Evolutionary conservation across 2,888 invertebrate genomes (phyloP).

Genomic region (Leptarthrus brevirostris): DNA sequence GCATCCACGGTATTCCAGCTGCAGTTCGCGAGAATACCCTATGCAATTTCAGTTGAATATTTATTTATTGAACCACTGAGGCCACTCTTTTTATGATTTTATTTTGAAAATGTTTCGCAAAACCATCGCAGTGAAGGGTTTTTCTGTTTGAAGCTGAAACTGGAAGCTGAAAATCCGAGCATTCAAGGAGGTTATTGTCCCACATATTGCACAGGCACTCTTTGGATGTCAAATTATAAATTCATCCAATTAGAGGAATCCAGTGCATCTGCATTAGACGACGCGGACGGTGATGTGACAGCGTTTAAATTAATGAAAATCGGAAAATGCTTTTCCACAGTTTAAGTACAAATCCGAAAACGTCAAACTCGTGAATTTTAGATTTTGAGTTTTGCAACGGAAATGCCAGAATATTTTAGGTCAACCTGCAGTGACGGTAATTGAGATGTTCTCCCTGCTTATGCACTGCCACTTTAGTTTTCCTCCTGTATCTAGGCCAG

Average conservation of each 20-base stretch:
- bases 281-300: too few relatives aligned
- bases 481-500: not conserved
- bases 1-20: not conserved
- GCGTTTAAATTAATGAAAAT: not conserved
- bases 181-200: not conserved
- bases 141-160: not conserved
- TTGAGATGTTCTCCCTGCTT: not conserved
- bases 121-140: not conserved
- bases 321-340: not conserved
- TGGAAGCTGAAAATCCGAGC: too few relatives aligned
- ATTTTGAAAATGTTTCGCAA: not conserved
- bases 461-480: not conserved
- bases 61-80: slow-evolving; percentile 3
- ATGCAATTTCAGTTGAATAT: not conserved
- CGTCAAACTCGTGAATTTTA: not conserved
- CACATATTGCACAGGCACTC: not conserved
- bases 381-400: too few relatives aligned
- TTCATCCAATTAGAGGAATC: slow-evolving; percentile 4
- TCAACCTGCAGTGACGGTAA: not conserved
- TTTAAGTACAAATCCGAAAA: not conserved
- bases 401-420: slow-evolving; percentile 2
- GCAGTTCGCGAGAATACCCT: not conserved
- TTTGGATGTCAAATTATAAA: not conserved
- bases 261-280: not conserved
- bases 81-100: not conserved